phyloP scores from a whole-genome alignment of 1,140 invertebrate genomes.

The Orchesella cincta region DNA sequence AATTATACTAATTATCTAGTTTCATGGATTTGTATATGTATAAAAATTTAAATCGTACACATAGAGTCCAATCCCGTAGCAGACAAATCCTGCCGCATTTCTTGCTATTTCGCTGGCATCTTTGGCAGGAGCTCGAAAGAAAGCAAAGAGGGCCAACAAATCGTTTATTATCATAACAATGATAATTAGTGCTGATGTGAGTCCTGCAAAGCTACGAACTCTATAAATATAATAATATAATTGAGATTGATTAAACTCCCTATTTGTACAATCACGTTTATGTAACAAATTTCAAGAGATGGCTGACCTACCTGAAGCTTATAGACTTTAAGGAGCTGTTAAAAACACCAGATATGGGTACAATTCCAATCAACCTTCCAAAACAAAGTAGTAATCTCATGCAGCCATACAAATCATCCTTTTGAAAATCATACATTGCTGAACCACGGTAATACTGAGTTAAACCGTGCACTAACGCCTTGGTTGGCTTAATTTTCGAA shows the following conservation, averaged over 20 bases:
- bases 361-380: slow-evolving; percentile 34
- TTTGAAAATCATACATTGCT: neutral
- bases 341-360: slow-evolving; percentile 35
- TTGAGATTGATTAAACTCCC: too few species aligned
- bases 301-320: slow-evolving; percentile 30
- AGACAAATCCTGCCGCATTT: slow-evolving; percentile 20
- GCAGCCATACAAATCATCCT: slow-evolving; percentile 35
- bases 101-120: slow-evolving; percentile 31
- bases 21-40: neutral
- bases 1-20: neutral
- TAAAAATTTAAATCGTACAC: slow-evolving; percentile 29
- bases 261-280: neutral
- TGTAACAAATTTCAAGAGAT: neutral
- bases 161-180: slow-evolving; percentile 19
- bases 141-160: slow-evolving; percentile 13
- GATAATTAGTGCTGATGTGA: slow-evolving; percentile 24
- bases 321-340: neutral
- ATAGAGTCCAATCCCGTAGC: slow-evolving; percentile 35
- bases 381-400: slow-evolving; percentile 35
- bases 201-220: slow-evolving; percentile 10
- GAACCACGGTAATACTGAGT: neutral
- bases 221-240: slow-evolving; percentile 14
- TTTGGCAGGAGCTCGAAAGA: slow-evolving; percentile 25
- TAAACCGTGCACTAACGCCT: neutral
- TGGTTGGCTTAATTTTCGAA: neutral